Conservation (phyloP, 2,888 invertebrate genomes). For the Acronicta alni region DNA sequence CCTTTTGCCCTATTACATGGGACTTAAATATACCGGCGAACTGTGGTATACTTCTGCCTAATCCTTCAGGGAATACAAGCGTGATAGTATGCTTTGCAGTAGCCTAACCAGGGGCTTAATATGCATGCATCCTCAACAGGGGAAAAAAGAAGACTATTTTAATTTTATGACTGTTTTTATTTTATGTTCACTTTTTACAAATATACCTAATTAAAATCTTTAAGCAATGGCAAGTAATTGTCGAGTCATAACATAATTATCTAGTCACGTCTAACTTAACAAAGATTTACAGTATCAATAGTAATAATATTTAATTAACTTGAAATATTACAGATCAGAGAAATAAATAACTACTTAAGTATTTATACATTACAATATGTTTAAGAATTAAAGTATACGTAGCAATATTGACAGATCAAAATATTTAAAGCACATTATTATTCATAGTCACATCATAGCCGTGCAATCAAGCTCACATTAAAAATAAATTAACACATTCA, state of each 20-base stretch:
- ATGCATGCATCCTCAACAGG: conserved; percentile 15
- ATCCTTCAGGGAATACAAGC: too few relatives aligned
- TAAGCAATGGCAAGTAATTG: conserved; percentile 58
- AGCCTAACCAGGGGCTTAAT: too few relatives aligned
- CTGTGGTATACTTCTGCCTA: too few relatives aligned
- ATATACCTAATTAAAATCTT: conserved; percentile 22
- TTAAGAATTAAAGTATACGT: conserved; percentile 16
- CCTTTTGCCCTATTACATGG: too few relatives aligned
- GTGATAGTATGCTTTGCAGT: too few relatives aligned
- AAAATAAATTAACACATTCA: conserved; percentile 60
- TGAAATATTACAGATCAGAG: conserved; percentile 27
- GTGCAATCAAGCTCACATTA: conserved; percentile 38
- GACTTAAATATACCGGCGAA: background rate
- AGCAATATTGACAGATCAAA: conserved; percentile 33
- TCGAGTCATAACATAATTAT: conserved; percentile 39
- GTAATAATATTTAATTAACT: too few relatives aligned
- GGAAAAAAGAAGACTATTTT: background rate
- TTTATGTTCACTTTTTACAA: conserved; percentile 57
- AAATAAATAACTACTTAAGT: conserved; percentile 53
- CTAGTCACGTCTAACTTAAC: conserved; percentile 12
- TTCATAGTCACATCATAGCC: conserved; percentile 57
- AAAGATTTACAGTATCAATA: conserved; percentile 49
- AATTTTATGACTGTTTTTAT: conserved; percentile 38
- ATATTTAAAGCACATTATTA: conserved; percentile 35
- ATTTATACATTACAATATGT: conserved; percentile 48